Evolutionary conservation across 2,113 vertebrate genomes (phyloP).

Genomic region (Oryzias curvinotus): DNA sequence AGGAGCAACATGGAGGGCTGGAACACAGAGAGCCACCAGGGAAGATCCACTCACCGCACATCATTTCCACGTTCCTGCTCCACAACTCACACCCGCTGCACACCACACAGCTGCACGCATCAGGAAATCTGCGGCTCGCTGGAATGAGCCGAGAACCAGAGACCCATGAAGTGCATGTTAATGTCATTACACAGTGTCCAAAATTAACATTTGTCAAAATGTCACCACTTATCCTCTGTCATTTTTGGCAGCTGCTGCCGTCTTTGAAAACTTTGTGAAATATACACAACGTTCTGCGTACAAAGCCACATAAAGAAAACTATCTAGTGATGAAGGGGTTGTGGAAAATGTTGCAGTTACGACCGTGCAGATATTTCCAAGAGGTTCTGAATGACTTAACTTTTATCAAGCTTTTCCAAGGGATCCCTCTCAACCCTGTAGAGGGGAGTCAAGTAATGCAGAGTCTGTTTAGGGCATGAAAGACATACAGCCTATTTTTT

Average conservation of each 20-base stretch:
- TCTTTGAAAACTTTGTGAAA: not conserved
- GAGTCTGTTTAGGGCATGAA: too few species aligned
- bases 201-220: not conserved
- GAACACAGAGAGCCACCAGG: slow-evolving; percentile 38
- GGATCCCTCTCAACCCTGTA: too few species aligned
- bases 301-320: not conserved
- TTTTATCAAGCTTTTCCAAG: not conserved
- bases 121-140: not conserved
- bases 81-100: slow-evolving; percentile 9
- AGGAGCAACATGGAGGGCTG: slow-evolving; percentile 25
- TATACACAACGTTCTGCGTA: not conserved
- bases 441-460: too few species aligned
- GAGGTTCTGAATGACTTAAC: not conserved
- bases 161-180: not conserved
- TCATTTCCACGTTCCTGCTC: slow-evolving; percentile 29
- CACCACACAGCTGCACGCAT: slow-evolving; percentile 1
- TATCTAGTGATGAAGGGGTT: not conserved
- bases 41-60: slow-evolving; percentile 41
- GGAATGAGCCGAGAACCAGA: not conserved
- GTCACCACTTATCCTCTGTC: not conserved
- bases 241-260: not conserved
- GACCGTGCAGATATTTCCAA: not conserved
- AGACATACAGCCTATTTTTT: too few species aligned
- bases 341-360: not conserved
- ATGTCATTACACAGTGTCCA: slow-evolving; percentile 7